Conservation (phyloP, 2,797 vertebrate species). For the Sebastes iracundus region DNA sequence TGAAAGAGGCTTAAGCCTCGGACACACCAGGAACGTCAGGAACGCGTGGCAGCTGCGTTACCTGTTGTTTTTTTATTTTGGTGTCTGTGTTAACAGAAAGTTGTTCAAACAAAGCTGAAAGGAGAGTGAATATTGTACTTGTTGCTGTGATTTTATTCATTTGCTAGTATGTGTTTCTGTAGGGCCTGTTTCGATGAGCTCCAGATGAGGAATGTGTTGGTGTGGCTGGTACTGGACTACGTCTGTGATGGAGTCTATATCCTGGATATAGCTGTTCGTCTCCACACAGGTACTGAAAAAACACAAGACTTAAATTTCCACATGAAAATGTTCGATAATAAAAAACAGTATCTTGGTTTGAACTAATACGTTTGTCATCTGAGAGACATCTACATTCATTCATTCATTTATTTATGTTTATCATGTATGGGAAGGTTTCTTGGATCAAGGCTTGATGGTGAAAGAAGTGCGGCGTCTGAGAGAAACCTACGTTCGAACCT, state of each 20-base stretch:
- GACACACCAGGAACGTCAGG: too few species aligned
- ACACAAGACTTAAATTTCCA: neutral
- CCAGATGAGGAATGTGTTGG: conserved; percentile 82
- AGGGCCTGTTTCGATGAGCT: conserved; percentile 95
- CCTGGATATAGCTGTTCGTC: conserved; percentile 86
- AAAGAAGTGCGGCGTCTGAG: conserved; percentile 87
- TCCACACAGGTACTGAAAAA: conserved; percentile 88
- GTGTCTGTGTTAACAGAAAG: too few species aligned
- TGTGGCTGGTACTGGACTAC: conserved; percentile 93
- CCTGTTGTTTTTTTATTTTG: too few species aligned
- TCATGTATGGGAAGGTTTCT: conserved; percentile 82
- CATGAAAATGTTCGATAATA: neutral
- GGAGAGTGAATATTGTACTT: neutral
- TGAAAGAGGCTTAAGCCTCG: neutral
- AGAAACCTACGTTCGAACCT: conserved; percentile 85
- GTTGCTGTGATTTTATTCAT: neutral
- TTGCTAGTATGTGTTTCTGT: neutral
- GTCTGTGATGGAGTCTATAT: conserved; percentile 89
- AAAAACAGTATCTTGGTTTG: neutral
- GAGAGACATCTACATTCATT: too few species aligned
- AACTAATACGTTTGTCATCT: neutral
- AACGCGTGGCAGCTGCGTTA: too few species aligned
- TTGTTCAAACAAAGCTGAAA: neutral
- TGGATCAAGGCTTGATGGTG: conserved; percentile 94
- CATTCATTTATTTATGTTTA: neutral